Evolutionary conservation across 2,113 vertebrate species (phyloP).

Genomic region (Mesocricetus auratus): DNA sequence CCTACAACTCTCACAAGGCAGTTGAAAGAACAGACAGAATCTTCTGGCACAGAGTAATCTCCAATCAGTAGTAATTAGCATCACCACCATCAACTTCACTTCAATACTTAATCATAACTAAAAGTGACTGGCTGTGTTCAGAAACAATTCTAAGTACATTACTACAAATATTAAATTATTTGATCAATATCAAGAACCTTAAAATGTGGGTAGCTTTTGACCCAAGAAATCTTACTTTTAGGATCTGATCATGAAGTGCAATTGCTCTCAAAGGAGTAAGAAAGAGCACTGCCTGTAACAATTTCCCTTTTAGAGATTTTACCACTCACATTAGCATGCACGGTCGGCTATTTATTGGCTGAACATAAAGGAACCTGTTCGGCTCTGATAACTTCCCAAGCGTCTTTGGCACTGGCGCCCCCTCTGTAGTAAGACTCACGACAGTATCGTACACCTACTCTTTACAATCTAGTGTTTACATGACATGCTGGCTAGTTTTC

Average conservation of each 20-base stretch:
- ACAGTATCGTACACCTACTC: background rate
- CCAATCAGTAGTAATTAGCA: background rate
- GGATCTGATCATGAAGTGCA: background rate
- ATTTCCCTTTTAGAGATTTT: background rate
- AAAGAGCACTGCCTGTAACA: background rate
- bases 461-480: background rate
- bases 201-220: background rate
- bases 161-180: constrained; percentile 24
- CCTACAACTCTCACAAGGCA: background rate
- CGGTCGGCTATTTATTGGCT: background rate
- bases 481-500: background rate
- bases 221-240: background rate
- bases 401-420: background rate
- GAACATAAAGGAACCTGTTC: background rate
- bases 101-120: constrained; percentile 20
- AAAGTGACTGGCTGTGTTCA: background rate
- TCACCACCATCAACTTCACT: background rate
- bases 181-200: constrained; percentile 36
- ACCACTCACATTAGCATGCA: background rate
- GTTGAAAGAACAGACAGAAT: background rate
- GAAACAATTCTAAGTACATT: background rate
- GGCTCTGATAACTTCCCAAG: background rate
- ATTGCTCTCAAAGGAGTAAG: background rate
- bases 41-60: background rate
- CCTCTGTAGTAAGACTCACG: background rate